phyloP scores from a whole-genome alignment of 2,888 invertebrate species.

The Dione juno region DNA sequence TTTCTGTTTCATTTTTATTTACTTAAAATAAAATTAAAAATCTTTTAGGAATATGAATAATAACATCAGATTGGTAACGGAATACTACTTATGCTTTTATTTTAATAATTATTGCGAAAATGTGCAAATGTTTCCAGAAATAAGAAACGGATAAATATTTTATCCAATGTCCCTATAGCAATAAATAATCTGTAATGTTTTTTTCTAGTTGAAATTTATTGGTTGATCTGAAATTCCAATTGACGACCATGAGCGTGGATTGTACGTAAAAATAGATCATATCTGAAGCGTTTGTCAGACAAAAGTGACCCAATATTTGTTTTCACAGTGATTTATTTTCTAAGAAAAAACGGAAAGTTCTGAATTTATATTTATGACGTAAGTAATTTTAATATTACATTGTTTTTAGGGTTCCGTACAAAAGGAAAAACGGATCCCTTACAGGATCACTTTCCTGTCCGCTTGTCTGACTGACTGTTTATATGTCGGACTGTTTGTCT shows the following conservation, averaged over 20 bases:
- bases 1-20: neutral
- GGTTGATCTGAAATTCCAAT: conserved; percentile 19
- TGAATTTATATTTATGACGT: no score
- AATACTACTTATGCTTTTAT: neutral
- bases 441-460: no score
- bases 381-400: no score
- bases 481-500: no score
- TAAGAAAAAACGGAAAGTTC: neutral
- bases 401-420: no score
- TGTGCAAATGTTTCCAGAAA: neutral
- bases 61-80: neutral
- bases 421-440: no score
- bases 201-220: conserved; percentile 17
- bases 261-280: conserved; percentile 11
- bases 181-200: conserved; percentile 5
- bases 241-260: conserved; percentile 15
- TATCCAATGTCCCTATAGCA: neutral
- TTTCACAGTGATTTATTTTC: neutral
- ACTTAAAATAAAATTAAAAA: neutral
- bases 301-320: neutral
- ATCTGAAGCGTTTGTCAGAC: conserved; percentile 1
- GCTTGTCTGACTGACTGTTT: no score
- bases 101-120: neutral
- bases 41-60: neutral
- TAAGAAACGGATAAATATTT: neutral